Conservation (phyloP, 2,113 vertebrate genomes). For the Labeo catla region DNA sequence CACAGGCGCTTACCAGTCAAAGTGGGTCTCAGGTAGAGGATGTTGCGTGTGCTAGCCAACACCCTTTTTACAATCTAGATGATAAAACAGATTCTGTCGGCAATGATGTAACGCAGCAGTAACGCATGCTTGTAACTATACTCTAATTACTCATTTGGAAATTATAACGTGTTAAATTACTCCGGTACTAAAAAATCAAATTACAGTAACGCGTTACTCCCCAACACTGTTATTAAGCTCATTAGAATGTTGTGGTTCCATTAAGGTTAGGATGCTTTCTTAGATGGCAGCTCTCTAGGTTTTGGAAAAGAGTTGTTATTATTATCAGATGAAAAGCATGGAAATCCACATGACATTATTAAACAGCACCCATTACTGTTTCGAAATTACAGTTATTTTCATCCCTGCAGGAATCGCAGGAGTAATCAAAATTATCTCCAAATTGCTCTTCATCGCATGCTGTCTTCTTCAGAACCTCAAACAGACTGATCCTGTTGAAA, state of each 20-base stretch:
- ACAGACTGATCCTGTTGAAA: not conserved
- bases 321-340: slow-evolving; percentile 2
- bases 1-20: too few relatives aligned
- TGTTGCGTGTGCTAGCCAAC: too few relatives aligned
- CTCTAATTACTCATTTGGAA: too few relatives aligned
- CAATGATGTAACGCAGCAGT: too few relatives aligned
- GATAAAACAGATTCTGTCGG: too few relatives aligned
- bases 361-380: not conserved
- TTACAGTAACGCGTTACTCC: too few relatives aligned
- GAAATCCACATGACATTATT: not conserved
- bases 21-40: too few relatives aligned
- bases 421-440: not conserved
- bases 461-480: not conserved
- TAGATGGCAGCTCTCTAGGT: not conserved
- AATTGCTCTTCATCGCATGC: not conserved
- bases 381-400: slow-evolving; percentile 6
- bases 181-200: too few relatives aligned
- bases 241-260: not conserved
- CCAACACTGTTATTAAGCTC: not conserved
- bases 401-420: not conserved
- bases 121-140: too few relatives aligned
- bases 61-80: too few relatives aligned
- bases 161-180: too few relatives aligned
- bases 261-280: not conserved
- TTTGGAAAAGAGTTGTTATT: not conserved